A percentile compares a stretch with the other conserved stretches of the same genome.
Evolutionary conservation across 2,888 invertebrate genomes (phyloP).

Genomic region (Drosophila neutralis): DNA sequence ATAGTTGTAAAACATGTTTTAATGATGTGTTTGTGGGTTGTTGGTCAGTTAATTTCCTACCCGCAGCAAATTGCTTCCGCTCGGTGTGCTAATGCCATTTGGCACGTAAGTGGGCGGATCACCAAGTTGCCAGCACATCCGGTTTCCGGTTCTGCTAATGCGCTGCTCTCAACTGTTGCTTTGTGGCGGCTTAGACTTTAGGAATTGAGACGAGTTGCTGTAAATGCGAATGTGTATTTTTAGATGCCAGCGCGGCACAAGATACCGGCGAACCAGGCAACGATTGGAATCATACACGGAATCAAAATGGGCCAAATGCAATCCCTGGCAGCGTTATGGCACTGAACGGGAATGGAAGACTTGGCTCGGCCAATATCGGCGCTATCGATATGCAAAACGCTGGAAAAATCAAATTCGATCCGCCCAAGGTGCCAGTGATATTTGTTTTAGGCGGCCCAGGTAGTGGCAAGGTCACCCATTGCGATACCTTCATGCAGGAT

Average conservation of each 20-base stretch:
- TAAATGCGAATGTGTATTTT: slow-evolving; percentile 20
- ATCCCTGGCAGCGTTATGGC: slow-evolving; percentile 65
- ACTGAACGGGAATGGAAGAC: slow-evolving; percentile 58
- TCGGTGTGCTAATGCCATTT: slow-evolving; percentile 49
- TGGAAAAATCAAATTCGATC: slow-evolving; percentile 93
- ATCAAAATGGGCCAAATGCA: slow-evolving; percentile 65
- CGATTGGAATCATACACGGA: slow-evolving; percentile 84
- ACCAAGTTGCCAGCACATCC: slow-evolving; percentile 70
- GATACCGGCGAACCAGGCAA: slow-evolving; percentile 88
- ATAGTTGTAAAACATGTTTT: slow-evolving; percentile 71
- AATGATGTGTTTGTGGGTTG: slow-evolving; percentile 58
- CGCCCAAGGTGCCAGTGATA: slow-evolving; percentile 94
- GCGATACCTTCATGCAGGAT: slow-evolving; percentile 95
- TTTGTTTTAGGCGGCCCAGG: slow-evolving; percentile 97
- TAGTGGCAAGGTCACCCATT: slow-evolving; percentile 99
- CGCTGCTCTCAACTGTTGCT: slow-evolving; percentile 63
- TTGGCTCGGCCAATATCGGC: slow-evolving; percentile 87
- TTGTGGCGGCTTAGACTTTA: background rate
- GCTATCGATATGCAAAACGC: slow-evolving; percentile 91
- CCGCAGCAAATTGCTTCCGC: slow-evolving; percentile 64
- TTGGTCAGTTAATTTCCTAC: slow-evolving; percentile 54
- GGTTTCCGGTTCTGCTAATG: slow-evolving; percentile 56
- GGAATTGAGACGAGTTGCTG: background rate
- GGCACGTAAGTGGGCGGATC: slow-evolving; percentile 57
- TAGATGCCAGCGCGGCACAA: slow-evolving; percentile 89